These are phyloP conservation scores for Apodemus sylvaticus DNA, from an alignment of 2,113 vertebrate genomes.

Conservation along the genomic window DNA sequence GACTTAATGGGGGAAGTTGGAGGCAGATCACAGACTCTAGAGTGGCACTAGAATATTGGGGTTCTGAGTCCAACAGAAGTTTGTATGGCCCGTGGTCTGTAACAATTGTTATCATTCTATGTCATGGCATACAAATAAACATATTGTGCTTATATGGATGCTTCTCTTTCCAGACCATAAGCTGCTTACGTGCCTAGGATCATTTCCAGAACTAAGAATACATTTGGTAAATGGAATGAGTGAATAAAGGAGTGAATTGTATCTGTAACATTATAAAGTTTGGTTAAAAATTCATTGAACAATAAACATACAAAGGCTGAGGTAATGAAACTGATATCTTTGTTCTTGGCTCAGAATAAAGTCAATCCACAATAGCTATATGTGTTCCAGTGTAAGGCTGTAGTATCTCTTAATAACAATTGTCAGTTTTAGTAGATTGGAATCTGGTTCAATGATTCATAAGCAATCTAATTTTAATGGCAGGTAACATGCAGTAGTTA, in stretches of 20 bases:
- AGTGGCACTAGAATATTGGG: not conserved
- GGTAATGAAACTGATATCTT: slow-evolving; percentile 28
- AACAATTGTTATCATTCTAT: not conserved
- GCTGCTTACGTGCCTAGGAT: not conserved
- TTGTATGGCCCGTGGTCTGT: not conserved
- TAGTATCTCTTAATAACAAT: too few relatives aligned
- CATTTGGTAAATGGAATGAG: not conserved
- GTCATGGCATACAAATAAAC: not conserved
- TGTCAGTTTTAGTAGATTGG: not conserved
- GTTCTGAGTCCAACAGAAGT: not conserved
- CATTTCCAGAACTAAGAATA: not conserved
- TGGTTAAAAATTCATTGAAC: not conserved
- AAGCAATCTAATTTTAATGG: not conserved
- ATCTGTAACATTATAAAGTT: not conserved
- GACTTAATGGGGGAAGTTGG: too few relatives aligned
- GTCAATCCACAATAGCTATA: not conserved
- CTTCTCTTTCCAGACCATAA: not conserved
- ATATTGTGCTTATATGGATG: not conserved
- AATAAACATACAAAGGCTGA: not conserved
- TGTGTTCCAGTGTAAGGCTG: not conserved
- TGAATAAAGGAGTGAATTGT: not conserved
- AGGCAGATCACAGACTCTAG: too few relatives aligned
- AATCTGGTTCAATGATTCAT: not conserved
- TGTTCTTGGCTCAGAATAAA: slow-evolving; percentile 27
- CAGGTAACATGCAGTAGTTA: not conserved